phyloP scores from a whole-genome alignment of 2,888 invertebrate genomes.

The Baronia brevicornis region DNA sequence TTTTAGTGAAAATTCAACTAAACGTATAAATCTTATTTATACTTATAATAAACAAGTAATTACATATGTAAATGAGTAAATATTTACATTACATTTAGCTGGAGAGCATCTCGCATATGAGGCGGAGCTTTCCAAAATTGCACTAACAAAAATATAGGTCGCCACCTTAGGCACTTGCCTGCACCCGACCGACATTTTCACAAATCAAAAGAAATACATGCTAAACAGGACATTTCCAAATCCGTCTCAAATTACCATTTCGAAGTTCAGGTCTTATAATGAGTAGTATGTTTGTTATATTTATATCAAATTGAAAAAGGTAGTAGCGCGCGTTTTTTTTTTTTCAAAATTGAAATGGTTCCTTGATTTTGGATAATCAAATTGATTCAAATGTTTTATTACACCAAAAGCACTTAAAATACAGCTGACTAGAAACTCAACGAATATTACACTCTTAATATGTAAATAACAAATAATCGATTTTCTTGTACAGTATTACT shows the following conservation, averaged over 20 bases:
- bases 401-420: too few relatives aligned
- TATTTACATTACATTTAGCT: conserved; percentile 66
- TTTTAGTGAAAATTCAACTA: conserved; percentile 76
- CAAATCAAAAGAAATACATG: too few relatives aligned
- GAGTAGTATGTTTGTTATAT: too few relatives aligned
- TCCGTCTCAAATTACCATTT: too few relatives aligned
- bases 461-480: too few relatives aligned
- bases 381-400: too few relatives aligned
- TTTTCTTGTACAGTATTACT: too few relatives aligned
- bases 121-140: conserved; percentile 49
- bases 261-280: too few relatives aligned
- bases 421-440: too few relatives aligned
- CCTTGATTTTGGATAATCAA: not conserved
- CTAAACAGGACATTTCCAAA: too few relatives aligned
- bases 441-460: too few relatives aligned
- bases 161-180: conserved; percentile 28
- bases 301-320: too few relatives aligned
- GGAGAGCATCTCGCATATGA: conserved; percentile 28
- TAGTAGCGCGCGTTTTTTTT: conserved; percentile 20
- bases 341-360: conserved; percentile 1
- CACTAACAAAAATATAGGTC: conserved; percentile 66
- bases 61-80: conserved; percentile 58
- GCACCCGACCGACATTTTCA: conserved; percentile 32
- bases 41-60: conserved; percentile 72
- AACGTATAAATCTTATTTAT: conserved; percentile 76